phyloP scores from a whole-genome alignment of 2,888 invertebrate genomes.

The Spialia ferax region DNA sequence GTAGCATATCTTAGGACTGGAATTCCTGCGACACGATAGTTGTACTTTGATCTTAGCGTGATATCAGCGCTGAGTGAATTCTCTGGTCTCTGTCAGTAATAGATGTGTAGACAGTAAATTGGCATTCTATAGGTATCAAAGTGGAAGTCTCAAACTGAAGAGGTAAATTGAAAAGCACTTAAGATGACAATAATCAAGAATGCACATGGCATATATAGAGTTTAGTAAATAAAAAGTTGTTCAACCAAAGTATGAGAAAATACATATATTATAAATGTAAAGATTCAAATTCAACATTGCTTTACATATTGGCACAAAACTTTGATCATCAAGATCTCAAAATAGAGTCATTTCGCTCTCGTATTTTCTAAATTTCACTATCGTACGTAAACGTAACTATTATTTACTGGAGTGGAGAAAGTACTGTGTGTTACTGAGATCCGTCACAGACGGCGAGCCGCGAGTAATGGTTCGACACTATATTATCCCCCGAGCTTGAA shows the following conservation, averaged over 20 bases:
- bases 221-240: not conserved
- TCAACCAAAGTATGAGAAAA: no score
- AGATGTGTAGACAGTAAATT: constrained; percentile 22
- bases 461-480: constrained; percentile 29
- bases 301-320: not conserved
- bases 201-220: no score
- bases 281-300: not conserved
- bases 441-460: constrained; percentile 38
- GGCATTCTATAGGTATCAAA: constrained; percentile 3
- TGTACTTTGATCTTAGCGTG: constrained; percentile 35
- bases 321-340: constrained; percentile 13
- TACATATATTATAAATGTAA: not conserved
- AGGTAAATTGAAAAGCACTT: not conserved
- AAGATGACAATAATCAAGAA: no score
- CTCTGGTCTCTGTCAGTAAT: constrained; percentile 32
- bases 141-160: not conserved
- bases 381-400: constrained; percentile 63
- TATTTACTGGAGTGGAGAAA: constrained; percentile 71
- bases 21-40: constrained; percentile 36
- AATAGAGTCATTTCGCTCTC: constrained; percentile 55
- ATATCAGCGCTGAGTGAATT: constrained; percentile 33
- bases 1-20: constrained; percentile 32
- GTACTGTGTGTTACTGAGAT: constrained; percentile 48
- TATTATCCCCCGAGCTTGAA: constrained; percentile 28
- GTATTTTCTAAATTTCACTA: constrained; percentile 73